Evolutionary conservation across 2,888 invertebrate species (phyloP).

Genomic region (Abscondita cerata): DNA sequence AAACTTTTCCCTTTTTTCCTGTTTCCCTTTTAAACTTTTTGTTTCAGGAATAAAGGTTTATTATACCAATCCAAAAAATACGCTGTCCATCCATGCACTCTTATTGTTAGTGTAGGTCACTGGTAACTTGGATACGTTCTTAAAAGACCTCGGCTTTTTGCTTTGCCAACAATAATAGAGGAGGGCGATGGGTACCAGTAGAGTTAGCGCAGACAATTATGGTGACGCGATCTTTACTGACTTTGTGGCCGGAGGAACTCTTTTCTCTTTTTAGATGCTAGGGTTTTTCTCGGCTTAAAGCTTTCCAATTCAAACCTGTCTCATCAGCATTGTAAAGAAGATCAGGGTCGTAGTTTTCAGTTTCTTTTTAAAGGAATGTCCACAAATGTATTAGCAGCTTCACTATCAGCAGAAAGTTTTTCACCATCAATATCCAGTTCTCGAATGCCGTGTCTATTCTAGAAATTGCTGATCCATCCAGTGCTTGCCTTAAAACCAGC

Average conservation of each 20-base stretch:
- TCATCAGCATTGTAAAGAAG: no score
- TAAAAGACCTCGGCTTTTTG: no score
- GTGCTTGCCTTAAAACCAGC: background rate
- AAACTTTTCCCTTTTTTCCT: background rate
- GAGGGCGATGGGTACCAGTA: background rate
- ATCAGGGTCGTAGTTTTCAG: no score
- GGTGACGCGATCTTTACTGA: background rate
- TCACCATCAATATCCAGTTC: no score
- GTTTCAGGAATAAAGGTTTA: background rate
- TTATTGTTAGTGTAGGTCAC: no score
- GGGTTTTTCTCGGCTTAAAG: background rate
- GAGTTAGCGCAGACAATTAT: background rate
- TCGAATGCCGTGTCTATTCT: no score
- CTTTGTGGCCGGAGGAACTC: background rate
- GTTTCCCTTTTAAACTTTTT: background rate
- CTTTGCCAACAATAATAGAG: background rate
- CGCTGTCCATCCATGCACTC: no score
- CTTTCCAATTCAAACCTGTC: background rate
- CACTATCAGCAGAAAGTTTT: no score
- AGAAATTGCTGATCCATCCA: no score
- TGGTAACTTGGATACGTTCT: no score
- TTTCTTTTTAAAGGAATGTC: no score
- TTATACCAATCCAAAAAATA: background rate
- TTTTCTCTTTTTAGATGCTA: background rate
- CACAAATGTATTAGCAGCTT: no score